Percentiles rank a stretch among this genome's conserved stretches.
Evolutionary conservation across 1,140 invertebrate genomes (phyloP).

Genomic region (Orussus abietinus): DNA sequence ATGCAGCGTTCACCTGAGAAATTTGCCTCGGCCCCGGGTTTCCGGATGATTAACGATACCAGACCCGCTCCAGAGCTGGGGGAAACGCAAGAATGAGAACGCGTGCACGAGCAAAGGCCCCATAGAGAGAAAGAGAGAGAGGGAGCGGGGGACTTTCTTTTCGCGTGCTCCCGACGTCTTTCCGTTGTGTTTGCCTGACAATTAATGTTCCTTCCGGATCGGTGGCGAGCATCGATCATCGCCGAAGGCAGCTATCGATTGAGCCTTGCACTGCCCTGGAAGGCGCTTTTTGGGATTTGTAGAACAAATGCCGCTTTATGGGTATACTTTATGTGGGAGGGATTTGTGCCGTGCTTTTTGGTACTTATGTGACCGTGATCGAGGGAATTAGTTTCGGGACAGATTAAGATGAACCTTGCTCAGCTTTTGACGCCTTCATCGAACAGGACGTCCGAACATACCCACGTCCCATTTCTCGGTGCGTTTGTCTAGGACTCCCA

Average conservation of each 20-base stretch:
- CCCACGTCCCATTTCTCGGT: too few relatives aligned
- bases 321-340: too few relatives aligned
- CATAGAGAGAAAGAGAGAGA: neutral
- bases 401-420: too few relatives aligned
- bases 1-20: slow-evolving; percentile 34
- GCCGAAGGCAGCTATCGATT: neutral
- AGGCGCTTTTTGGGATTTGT: too few relatives aligned
- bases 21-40: slow-evolving; percentile 27
- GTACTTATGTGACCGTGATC: too few relatives aligned
- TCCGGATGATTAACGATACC: slow-evolving; percentile 45
- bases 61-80: slow-evolving; percentile 24
- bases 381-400: too few relatives aligned
- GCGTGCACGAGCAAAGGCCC: slow-evolving; percentile 2
- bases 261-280: too few relatives aligned
- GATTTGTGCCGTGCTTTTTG: too few relatives aligned
- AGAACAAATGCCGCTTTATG: too few relatives aligned
- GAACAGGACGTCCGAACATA: too few relatives aligned
- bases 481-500: slow-evolving; percentile 5
- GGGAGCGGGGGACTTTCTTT: slow-evolving; percentile 21
- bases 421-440: too few relatives aligned
- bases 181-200: slow-evolving; percentile 43
- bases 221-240: too few relatives aligned
- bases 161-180: slow-evolving; percentile 40
- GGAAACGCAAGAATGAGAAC: slow-evolving; percentile 28
- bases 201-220: slow-evolving; percentile 37